phyloP scores from a whole-genome alignment of 2,113 vertebrate genomes.

The Chascanopsetta lugubris region DNA sequence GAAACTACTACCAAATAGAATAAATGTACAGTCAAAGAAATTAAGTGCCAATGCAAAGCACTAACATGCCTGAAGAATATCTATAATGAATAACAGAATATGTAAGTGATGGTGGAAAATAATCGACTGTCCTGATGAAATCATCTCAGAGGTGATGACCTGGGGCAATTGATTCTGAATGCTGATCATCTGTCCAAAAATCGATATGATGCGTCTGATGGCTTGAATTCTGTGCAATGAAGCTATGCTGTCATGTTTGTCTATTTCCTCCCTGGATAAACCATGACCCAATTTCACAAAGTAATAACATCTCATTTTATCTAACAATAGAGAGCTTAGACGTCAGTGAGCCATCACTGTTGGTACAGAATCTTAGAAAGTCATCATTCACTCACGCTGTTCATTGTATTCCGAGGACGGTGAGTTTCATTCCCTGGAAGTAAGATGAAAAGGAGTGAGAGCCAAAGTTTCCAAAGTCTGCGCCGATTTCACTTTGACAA shows the following conservation, averaged over 20 bases:
- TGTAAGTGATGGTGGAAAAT: constrained; percentile 35
- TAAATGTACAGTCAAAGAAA: no score
- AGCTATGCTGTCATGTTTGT: constrained; percentile 47
- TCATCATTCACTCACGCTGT: constrained; percentile 42
- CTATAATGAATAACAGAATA: constrained; percentile 17
- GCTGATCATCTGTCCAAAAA: constrained; percentile 58
- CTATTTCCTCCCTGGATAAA: constrained; percentile 56
- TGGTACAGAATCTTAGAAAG: constrained; percentile 58
- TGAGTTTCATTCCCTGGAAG: constrained; percentile 18
- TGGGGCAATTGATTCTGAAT: constrained; percentile 36
- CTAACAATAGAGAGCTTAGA: constrained; percentile 58
- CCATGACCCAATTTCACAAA: constrained; percentile 67
- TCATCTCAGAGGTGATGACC: constrained; percentile 47
- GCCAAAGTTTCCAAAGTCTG: constrained; percentile 3
- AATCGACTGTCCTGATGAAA: neutral
- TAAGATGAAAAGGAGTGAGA: constrained; percentile 19
- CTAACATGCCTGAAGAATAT: constrained; percentile 6
- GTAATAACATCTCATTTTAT: constrained; percentile 72
- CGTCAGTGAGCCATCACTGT: constrained; percentile 47
- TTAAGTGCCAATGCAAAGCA: neutral
- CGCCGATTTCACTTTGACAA: neutral
- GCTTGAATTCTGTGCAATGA: constrained; percentile 58
- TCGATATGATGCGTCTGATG: constrained; percentile 51
- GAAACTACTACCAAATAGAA: neutral
- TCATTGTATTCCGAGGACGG: constrained; percentile 50